phyloP scores from a whole-genome alignment of 2,797 vertebrate genomes.

The Amblyraja radiata region DNA sequence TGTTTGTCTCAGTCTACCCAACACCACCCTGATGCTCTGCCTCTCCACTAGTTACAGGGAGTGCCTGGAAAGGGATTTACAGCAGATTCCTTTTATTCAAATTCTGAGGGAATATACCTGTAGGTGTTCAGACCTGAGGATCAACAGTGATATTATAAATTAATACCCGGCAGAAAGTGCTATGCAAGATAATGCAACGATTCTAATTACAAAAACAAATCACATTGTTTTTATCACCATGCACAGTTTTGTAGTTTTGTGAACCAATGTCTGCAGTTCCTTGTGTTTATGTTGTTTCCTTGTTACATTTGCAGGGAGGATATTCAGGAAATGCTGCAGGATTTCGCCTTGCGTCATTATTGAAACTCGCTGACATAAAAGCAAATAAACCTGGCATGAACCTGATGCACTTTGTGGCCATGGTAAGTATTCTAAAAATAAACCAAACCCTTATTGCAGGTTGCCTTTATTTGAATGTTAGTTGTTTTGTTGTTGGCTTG shows the following conservation, averaged over 20 bases:
- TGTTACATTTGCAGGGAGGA: conserved; percentile 56
- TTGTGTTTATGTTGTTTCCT: background rate
- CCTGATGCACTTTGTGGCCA: conserved; percentile 69
- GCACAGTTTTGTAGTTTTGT: background rate
- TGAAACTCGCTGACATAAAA: conserved; percentile 72
- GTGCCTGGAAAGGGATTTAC: too few relatives aligned
- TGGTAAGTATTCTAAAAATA: conserved; percentile 53
- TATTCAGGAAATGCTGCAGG: conserved; percentile 71
- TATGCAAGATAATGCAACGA: background rate
- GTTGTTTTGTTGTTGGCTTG: background rate
- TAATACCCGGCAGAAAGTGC: too few relatives aligned
- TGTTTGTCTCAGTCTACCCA: too few relatives aligned
- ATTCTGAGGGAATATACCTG: too few relatives aligned
- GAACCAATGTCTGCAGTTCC: too few relatives aligned
- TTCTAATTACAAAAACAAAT: background rate
- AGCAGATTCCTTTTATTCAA: too few relatives aligned
- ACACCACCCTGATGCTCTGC: too few relatives aligned
- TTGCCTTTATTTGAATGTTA: background rate
- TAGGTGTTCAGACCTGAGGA: too few relatives aligned
- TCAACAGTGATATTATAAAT: too few relatives aligned
- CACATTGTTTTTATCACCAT: background rate
- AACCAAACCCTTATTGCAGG: background rate
- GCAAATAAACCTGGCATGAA: conserved; percentile 76
- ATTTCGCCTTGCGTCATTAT: conserved; percentile 68
- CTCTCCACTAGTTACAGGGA: too few relatives aligned